Evolutionary conservation across 2,797 vertebrate genomes (phyloP).

Genomic region (Lerista edwardsae): DNA sequence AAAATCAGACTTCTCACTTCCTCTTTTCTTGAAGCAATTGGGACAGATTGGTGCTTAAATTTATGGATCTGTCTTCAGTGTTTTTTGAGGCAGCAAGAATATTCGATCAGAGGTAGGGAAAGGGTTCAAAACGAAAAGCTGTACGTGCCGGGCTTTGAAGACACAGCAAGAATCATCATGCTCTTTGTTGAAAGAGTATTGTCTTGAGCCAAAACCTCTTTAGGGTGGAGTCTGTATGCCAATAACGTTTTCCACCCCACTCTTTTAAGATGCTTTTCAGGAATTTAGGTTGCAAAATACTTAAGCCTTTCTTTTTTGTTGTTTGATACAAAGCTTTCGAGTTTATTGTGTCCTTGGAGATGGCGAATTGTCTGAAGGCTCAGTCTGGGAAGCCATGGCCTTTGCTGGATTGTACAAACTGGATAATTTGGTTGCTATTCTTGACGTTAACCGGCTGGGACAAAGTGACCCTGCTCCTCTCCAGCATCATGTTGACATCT

Average conservation of each 20-base stretch:
- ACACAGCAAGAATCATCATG: background rate
- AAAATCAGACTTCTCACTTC: no score
- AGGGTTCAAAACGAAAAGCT: no score
- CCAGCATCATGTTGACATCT: slow-evolving; percentile 92
- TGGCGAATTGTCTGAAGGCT: slow-evolving; percentile 93
- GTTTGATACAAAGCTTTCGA: slow-evolving; percentile 81
- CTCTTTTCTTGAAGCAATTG: background rate
- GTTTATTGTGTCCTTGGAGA: slow-evolving; percentile 94
- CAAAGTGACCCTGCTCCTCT: slow-evolving; percentile 92
- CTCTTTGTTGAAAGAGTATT: background rate
- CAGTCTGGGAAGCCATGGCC: slow-evolving; percentile 97
- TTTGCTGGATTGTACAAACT: slow-evolving; percentile 96
- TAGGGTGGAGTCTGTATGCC: no score
- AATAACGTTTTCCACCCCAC: background rate
- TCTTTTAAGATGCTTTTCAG: background rate
- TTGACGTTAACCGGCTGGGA: slow-evolving; percentile 95
- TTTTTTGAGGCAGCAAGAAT: background rate
- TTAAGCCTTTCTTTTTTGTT: background rate
- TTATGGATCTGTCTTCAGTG: background rate
- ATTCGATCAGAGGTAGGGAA: background rate
- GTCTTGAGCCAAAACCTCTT: background rate
- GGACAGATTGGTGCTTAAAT: background rate
- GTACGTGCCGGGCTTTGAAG: no score
- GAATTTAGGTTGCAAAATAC: background rate
- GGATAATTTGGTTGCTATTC: slow-evolving; percentile 92